Percentiles rank a stretch among this genome's conserved stretches.
Conservation (phyloP, 2,888 invertebrate genomes). For the Suillia variegata region DNA sequence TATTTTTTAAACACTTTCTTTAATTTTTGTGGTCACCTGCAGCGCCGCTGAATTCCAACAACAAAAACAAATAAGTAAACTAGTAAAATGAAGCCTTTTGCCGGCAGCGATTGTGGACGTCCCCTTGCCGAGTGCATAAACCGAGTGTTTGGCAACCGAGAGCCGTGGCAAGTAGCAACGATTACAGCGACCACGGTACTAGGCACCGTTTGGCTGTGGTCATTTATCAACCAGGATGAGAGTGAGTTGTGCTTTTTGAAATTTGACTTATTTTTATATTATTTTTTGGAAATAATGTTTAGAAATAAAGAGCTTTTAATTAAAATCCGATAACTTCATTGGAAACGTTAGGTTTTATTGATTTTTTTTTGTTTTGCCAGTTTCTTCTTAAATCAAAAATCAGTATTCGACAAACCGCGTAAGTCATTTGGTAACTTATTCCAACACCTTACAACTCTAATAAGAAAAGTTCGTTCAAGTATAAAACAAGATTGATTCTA, state of each 20-base stretch:
- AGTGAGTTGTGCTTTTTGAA: constrained; percentile 63
- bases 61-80: not conserved
- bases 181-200: constrained; percentile 78
- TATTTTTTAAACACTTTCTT: not conserved
- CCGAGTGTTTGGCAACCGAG: constrained; percentile 68
- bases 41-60: not conserved
- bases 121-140: constrained; percentile 64
- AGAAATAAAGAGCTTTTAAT: no score
- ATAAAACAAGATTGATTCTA: no score
- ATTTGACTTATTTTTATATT: no score
- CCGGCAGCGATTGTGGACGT: constrained; percentile 46
- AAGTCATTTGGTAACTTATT: no score
- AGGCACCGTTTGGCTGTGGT: constrained; percentile 74
- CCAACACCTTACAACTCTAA: no score
- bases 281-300: no score
- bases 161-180: constrained; percentile 83
- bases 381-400: no score
- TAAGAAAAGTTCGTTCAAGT: no score
- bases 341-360: no score
- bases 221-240: constrained; percentile 73
- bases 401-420: no score
- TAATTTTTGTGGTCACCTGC: not conserved
- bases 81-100: constrained; percentile 45
- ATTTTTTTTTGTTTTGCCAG: no score
- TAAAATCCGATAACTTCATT: no score